Percentiles rank a stretch among this genome's conserved stretches.
Conservation (phyloP, 37 sponge, comb jelly and placozoan species). For the Bolinopsis microptera region DNA sequence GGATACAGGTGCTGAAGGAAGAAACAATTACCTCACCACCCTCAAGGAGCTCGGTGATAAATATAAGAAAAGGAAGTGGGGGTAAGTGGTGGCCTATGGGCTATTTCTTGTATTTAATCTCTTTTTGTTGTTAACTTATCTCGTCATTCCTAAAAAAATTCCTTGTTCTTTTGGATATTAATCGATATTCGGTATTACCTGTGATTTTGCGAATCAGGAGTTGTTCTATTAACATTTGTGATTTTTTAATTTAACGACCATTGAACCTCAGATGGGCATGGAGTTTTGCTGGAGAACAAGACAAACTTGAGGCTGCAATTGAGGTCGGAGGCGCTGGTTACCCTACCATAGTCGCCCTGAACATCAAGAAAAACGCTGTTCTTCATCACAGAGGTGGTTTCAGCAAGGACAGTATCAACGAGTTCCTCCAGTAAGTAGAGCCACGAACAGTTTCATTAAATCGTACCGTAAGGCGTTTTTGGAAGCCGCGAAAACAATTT, state of each 20-base stretch:
- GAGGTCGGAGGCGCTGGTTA: constrained; percentile 98
- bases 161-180: no score
- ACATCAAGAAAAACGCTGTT: constrained; percentile 74
- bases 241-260: no score
- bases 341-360: constrained; percentile 87
- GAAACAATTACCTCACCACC: constrained; percentile 74
- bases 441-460: no score
- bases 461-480: no score
- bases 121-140: no score
- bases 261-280: constrained; percentile 89
- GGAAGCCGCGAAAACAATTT: no score
- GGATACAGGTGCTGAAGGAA: constrained; percentile 82
- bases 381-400: constrained; percentile 76
- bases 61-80: constrained; percentile 87
- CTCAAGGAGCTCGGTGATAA: constrained; percentile 75
- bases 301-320: constrained; percentile 75
- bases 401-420: constrained; percentile 77
- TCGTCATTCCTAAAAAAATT: no score
- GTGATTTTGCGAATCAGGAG: no score
- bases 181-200: no score
- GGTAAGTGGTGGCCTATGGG: no score
- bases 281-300: constrained; percentile 79
- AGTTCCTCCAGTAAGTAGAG: constrained; percentile 73
- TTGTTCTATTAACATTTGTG: no score
- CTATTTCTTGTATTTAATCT: neutral